phyloP scores from a whole-genome alignment of 2,888 invertebrate species.

The Pseudoips prasinana region DNA sequence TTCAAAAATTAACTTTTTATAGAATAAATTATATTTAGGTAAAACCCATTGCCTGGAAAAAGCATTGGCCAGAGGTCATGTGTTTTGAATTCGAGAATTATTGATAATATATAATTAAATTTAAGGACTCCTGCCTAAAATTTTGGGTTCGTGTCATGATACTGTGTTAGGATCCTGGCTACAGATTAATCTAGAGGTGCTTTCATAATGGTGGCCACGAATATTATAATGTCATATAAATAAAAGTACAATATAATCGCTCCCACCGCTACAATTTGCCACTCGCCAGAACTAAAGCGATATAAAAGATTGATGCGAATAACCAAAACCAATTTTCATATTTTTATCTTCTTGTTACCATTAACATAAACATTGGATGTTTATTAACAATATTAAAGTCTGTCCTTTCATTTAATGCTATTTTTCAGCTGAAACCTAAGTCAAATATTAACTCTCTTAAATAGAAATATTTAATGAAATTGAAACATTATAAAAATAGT shows the following conservation, averaged over 20 bases:
- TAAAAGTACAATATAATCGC: constrained; percentile 19
- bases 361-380: too few relatives aligned
- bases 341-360: too few relatives aligned
- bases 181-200: constrained; percentile 24
- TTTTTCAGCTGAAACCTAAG: too few relatives aligned
- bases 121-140: constrained; percentile 11
- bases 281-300: too few relatives aligned
- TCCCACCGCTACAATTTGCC: constrained; percentile 14
- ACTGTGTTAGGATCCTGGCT: constrained; percentile 1
- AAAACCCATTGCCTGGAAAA: constrained; percentile 9
- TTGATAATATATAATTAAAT: background rate
- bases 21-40: constrained; percentile 7
- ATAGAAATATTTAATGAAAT: too few relatives aligned
- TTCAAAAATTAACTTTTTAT: constrained; percentile 12
- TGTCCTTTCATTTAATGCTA: too few relatives aligned
- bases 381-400: too few relatives aligned
- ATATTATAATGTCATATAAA: constrained; percentile 7
- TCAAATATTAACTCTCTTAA: too few relatives aligned
- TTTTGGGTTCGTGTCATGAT: constrained; percentile 1
- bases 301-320: constrained; percentile 2
- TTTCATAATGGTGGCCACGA: constrained; percentile 24
- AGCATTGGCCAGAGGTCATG: background rate
- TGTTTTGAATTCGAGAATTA: too few relatives aligned
- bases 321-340: background rate
- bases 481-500: too few relatives aligned